phyloP scores from a whole-genome alignment of 2,888 invertebrate species.

The Nasonovia ribisnigri region DNA sequence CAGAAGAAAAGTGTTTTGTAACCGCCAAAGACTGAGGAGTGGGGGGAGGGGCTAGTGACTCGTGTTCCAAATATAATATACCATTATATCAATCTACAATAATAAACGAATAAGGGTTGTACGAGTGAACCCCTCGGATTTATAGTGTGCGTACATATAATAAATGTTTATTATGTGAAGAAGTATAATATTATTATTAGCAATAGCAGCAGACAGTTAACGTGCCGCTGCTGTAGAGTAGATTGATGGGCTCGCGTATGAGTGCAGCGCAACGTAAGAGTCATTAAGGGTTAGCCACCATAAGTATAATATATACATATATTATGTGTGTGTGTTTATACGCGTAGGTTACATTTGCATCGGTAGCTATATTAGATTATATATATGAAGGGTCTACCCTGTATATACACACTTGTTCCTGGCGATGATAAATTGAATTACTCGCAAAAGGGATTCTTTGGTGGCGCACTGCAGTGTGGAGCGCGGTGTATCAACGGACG shows the following conservation, averaged over 20 bases:
- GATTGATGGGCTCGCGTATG: background rate
- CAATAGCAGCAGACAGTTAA: background rate
- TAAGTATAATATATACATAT: constrained; percentile 10
- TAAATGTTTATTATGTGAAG: background rate
- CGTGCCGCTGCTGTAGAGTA: background rate
- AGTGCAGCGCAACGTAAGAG: background rate
- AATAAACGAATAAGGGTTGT: background rate
- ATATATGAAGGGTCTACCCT: background rate
- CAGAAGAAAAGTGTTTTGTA: background rate
- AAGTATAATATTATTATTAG: background rate
- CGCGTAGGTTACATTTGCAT: background rate
- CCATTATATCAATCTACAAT: background rate
- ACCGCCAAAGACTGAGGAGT: background rate
- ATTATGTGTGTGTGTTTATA: background rate
- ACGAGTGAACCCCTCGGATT: background rate
- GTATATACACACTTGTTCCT: background rate
- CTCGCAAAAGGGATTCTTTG: constrained; percentile 33
- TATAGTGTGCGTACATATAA: background rate
- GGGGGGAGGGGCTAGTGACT: background rate
- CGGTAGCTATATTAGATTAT: background rate
- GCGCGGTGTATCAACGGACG: background rate
- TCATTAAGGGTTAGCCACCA: background rate
- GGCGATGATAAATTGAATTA: constrained; percentile 49
- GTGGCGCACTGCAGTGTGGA: background rate
- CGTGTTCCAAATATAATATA: background rate